phyloP scores from a whole-genome alignment of 2,113 vertebrate genomes.

The Aphyosemion australe region DNA sequence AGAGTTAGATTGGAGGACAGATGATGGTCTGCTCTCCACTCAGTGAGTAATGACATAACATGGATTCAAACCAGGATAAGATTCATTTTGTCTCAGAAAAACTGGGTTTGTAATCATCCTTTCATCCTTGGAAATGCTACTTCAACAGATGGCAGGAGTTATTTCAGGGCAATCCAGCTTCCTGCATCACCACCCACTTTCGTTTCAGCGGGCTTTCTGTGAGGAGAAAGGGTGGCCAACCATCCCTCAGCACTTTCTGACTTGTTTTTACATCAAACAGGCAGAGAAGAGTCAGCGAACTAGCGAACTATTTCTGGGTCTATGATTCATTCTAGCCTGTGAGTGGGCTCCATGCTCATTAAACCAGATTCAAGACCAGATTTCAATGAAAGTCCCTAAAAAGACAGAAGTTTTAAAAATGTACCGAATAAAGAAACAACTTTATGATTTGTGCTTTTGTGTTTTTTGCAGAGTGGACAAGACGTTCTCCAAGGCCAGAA shows the following conservation, averaged over 20 bases:
- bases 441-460: background rate
- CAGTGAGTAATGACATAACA: constrained; percentile 18
- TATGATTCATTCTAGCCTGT: background rate
- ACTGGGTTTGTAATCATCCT: constrained; percentile 39
- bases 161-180: constrained; percentile 50
- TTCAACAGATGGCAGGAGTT: constrained; percentile 64
- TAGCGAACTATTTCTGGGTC: background rate
- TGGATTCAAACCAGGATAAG: constrained; percentile 31
- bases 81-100: constrained; percentile 39
- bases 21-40: constrained; percentile 11
- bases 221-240: constrained; percentile 4
- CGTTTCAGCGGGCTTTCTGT: constrained; percentile 19
- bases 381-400: background rate
- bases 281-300: background rate
- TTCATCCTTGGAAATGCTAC: constrained; percentile 47
- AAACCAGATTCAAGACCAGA: background rate
- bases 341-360: background rate
- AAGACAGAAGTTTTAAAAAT: background rate
- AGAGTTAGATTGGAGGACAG: constrained; percentile 16
- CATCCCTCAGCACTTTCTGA: constrained; percentile 4
- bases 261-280: background rate
- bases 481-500: constrained; percentile 75
- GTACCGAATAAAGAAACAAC: too few relatives aligned
- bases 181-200: constrained; percentile 17
- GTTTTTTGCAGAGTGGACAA: constrained; percentile 74